A percentile compares a stretch with the other conserved stretches of the same genome.
Conservation (phyloP, 1,140 invertebrate species). For the Camponotus vicinus region DNA sequence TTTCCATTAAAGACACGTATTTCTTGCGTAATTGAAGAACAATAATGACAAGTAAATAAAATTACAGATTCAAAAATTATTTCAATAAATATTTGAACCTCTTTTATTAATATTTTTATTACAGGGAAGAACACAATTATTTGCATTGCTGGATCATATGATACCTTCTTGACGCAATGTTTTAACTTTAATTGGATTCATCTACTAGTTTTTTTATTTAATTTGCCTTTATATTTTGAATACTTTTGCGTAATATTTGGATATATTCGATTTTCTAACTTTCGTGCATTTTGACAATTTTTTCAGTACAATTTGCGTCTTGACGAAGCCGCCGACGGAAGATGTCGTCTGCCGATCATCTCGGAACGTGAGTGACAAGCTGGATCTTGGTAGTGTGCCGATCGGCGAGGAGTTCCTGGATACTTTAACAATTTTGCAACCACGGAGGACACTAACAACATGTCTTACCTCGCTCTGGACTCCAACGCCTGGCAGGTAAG, state of each 20-base stretch:
- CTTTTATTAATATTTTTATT: not conserved
- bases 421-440: slow-evolving; percentile 61
- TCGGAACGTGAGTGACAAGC: slow-evolving; percentile 78
- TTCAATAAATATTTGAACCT: not conserved
- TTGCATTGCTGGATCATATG: not conserved
- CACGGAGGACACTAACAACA: slow-evolving; percentile 80
- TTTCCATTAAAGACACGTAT: not conserved
- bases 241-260: not conserved
- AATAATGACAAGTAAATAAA: not conserved
- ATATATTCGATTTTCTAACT: no score
- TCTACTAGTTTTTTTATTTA: not conserved
- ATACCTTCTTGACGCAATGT: not conserved
- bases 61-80: slow-evolving; percentile 2
- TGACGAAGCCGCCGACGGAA: slow-evolving; percentile 69
- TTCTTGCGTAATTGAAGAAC: not conserved
- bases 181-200: not conserved
- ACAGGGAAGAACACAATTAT: not conserved
- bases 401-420: slow-evolving; percentile 45
- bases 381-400: slow-evolving; percentile 59
- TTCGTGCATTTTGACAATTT: not conserved
- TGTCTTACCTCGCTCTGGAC: slow-evolving; percentile 85
- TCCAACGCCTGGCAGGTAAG: slow-evolving; percentile 86
- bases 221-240: not conserved
- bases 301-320: slow-evolving; percentile 61
- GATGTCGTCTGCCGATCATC: slow-evolving; percentile 70